A percentile compares a stretch with the other conserved stretches of the same genome.
phyloP scores from a whole-genome alignment of 1,140 invertebrate genomes.

The Dreissena rostriformis region DNA sequence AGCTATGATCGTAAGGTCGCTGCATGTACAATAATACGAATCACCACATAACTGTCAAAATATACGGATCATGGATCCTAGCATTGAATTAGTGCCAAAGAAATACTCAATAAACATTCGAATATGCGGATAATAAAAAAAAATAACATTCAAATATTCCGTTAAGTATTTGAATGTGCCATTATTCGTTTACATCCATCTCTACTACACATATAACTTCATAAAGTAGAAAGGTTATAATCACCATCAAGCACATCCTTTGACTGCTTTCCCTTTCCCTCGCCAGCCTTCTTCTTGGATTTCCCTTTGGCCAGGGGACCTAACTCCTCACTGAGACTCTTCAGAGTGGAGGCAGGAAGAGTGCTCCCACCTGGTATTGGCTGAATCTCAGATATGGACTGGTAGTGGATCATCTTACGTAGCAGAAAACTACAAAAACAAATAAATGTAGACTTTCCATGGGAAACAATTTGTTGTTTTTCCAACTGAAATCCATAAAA shows the following conservation, averaged over 20 bases:
- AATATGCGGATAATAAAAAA: too few species aligned
- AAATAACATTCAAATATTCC: too few species aligned
- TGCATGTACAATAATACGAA: too few species aligned
- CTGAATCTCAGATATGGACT: slow-evolving; percentile 66
- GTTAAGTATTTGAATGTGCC: not conserved
- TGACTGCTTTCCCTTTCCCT: slow-evolving; percentile 48
- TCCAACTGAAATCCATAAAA: too few species aligned
- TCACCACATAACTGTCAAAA: too few species aligned
- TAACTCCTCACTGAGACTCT: slow-evolving; percentile 43
- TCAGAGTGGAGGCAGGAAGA: slow-evolving; percentile 31
- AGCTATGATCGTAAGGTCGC: too few species aligned
- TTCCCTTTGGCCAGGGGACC: slow-evolving; percentile 37
- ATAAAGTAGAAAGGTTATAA: slow-evolving; percentile 36
- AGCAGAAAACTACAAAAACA: slow-evolving; percentile 70
- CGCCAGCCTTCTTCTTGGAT: slow-evolving; percentile 60
- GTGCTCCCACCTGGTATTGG: slow-evolving; percentile 25
- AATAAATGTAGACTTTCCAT: not conserved
- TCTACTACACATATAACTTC: too few species aligned
- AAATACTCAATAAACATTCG: too few species aligned
- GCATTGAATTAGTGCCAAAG: too few species aligned
- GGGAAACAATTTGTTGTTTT: too few species aligned
- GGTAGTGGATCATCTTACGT: slow-evolving; percentile 74
- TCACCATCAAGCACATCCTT: slow-evolving; percentile 43
- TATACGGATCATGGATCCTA: too few species aligned
- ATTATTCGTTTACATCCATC: too few species aligned